A percentile compares a stretch with the other conserved stretches of the same genome.
phyloP scores from a whole-genome alignment of 2,888 invertebrate genomes.

The Andricus curvator region DNA sequence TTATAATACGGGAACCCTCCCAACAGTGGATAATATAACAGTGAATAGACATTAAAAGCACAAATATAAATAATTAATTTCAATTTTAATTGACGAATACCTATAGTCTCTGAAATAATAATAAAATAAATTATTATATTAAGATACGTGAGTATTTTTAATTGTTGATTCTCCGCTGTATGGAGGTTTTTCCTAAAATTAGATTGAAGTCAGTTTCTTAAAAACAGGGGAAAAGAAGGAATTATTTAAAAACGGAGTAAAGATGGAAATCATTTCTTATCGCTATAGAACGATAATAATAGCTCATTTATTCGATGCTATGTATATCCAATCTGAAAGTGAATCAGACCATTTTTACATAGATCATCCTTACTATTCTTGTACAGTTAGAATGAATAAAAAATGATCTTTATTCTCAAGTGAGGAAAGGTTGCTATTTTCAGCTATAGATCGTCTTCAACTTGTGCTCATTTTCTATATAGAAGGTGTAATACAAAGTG shows the following conservation, averaged over 20 bases:
- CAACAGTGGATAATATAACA: no score
- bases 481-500: not conserved
- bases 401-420: not conserved
- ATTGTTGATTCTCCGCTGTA: no score
- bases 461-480: not conserved
- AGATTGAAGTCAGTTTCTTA: not conserved
- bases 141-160: no score
- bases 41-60: no score
- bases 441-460: not conserved
- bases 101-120: no score
- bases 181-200: not conserved
- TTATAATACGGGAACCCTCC: no score
- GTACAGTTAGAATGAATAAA: not conserved
- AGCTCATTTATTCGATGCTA: not conserved
- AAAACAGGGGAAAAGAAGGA: no score
- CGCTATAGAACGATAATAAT: not conserved
- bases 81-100: no score
- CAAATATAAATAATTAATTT: no score
- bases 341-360: not conserved
- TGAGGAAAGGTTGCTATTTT: not conserved
- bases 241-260: no score
- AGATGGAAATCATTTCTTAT: not conserved
- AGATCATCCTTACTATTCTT: not conserved
- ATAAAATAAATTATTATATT: no score
- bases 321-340: not conserved